A percentile compares a stretch with the other conserved stretches of the same genome.
These are phyloP conservation scores for Drosophila ananassae DNA, from an alignment of 1,140 invertebrate species.

Conservation along the genomic window DNA sequence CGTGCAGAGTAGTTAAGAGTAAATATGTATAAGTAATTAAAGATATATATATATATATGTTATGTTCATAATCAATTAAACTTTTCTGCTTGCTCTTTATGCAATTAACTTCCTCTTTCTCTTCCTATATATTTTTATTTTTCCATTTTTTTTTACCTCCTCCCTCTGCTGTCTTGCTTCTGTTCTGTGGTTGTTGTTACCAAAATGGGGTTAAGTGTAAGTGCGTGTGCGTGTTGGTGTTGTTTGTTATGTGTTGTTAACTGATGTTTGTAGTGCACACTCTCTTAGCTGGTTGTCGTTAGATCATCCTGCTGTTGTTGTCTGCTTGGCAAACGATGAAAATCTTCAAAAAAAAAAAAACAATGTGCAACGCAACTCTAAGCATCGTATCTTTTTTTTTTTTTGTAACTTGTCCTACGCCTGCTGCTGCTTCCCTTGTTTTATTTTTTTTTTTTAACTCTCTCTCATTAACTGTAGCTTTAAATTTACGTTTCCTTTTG, in stretches of 20 bases:
- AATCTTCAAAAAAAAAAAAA: constrained; percentile 64
- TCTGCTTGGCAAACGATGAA: constrained; percentile 83
- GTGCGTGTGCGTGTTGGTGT: constrained; percentile 45
- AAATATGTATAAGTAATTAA: constrained; percentile 71
- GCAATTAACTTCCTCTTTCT: constrained; percentile 50
- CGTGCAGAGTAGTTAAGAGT: constrained; percentile 67
- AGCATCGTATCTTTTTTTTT: constrained; percentile 61
- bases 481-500: constrained; percentile 77
- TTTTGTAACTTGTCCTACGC: constrained; percentile 29
- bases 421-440: constrained; percentile 5
- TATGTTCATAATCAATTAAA: constrained; percentile 75
- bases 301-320: constrained; percentile 46
- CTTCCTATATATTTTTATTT: neutral
- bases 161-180: constrained; percentile 19
- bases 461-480: constrained; percentile 65
- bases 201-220: constrained; percentile 37
- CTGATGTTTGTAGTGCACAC: constrained; percentile 35
- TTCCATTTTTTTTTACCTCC: constrained; percentile 4
- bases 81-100: constrained; percentile 33
- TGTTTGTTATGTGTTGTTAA: constrained; percentile 35
- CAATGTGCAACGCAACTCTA: constrained; percentile 81
- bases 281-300: constrained; percentile 36
- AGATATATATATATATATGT: constrained; percentile 61
- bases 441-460: constrained; percentile 1
- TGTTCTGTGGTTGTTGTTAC: constrained; percentile 38